phyloP scores from a whole-genome alignment of 2,113 vertebrate species.

The Indicator indicator region DNA sequence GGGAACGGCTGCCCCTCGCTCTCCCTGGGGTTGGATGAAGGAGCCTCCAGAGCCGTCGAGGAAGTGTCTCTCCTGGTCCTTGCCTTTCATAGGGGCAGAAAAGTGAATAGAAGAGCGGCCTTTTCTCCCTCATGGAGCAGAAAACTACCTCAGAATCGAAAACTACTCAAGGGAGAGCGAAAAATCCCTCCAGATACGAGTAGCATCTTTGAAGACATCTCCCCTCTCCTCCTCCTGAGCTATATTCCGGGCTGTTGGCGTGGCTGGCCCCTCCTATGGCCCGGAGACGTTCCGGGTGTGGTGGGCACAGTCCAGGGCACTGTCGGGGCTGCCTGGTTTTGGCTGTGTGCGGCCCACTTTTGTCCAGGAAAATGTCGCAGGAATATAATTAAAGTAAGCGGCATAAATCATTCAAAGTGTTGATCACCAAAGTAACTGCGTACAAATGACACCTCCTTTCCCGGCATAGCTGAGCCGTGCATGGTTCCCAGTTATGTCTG shows the following conservation, averaged over 20 bases:
- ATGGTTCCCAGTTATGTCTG: constrained; percentile 57
- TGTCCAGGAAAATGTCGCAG: constrained; percentile 71
- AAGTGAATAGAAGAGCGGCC: not conserved
- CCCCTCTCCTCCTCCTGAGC: not conserved
- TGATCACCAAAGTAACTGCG: constrained; percentile 76
- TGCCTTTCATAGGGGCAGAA: not conserved
- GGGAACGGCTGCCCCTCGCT: not conserved
- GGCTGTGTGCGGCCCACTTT: constrained; percentile 33
- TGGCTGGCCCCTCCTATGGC: too few relatives aligned
- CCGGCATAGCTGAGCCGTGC: constrained; percentile 59
- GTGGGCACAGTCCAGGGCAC: not conserved
- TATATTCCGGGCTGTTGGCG: not conserved
- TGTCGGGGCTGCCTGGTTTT: not conserved
- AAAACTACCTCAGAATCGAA: not conserved
- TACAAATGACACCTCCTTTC: constrained; percentile 76
- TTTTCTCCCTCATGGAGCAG: not conserved
- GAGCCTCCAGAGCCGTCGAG: not conserved
- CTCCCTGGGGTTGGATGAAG: not conserved
- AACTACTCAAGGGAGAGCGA: not conserved
- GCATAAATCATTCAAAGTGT: constrained; percentile 72
- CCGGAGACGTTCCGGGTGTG: not conserved
- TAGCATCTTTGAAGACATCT: not conserved
- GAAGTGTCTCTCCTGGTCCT: fast-evolving
- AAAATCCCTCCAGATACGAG: not conserved
- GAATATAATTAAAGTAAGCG: constrained; percentile 68